Evolutionary conservation across 2,797 vertebrate species (phyloP).

Genomic region (Enteromius unitaeniatus): DNA sequence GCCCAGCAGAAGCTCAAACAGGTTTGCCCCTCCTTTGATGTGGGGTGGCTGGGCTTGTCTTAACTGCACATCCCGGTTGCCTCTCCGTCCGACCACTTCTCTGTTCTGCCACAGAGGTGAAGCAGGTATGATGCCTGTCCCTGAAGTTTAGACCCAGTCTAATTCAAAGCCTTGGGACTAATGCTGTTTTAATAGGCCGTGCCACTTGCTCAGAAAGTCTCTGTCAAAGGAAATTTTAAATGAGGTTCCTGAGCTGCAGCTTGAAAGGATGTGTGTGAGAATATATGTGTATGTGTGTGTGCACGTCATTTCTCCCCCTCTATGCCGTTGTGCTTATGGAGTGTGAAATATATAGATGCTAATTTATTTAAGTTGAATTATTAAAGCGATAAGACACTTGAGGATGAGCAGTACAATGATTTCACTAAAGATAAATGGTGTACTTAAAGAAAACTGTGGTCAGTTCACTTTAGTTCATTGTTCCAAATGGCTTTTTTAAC

Average conservation of each 20-base stretch:
- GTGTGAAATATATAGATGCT: conserved; percentile 26
- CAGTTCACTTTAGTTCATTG: background rate
- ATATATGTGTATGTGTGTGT: conserved; percentile 32
- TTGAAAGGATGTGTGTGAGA: conserved; percentile 67
- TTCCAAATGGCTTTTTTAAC: background rate
- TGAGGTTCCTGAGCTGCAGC: conserved; percentile 72
- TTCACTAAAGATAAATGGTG: conserved; percentile 1
- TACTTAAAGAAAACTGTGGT: background rate
- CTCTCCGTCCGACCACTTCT: conserved; percentile 36
- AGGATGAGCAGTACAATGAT: background rate
- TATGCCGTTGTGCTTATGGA: conserved; percentile 24
- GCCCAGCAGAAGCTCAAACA: conserved; percentile 72
- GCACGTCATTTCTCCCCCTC: background rate
- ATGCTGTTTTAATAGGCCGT: conserved; percentile 86
- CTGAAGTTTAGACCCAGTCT: conserved; percentile 86
- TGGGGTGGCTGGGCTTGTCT: conserved; percentile 67
- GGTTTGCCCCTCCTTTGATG: conserved; percentile 75
- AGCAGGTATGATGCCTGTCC: conserved; percentile 81
- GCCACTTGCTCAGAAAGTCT: conserved; percentile 83
- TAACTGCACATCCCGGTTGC: conserved; percentile 63
- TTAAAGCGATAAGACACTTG: conserved; percentile 23
- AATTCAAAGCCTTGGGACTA: conserved; percentile 87
- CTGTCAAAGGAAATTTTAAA: conserved; percentile 86
- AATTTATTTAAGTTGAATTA: conserved; percentile 34
- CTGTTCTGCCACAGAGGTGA: conserved; percentile 59